Conservation (phyloP, 2,113 vertebrate genomes). For the Dicrurus megarhynchus region DNA sequence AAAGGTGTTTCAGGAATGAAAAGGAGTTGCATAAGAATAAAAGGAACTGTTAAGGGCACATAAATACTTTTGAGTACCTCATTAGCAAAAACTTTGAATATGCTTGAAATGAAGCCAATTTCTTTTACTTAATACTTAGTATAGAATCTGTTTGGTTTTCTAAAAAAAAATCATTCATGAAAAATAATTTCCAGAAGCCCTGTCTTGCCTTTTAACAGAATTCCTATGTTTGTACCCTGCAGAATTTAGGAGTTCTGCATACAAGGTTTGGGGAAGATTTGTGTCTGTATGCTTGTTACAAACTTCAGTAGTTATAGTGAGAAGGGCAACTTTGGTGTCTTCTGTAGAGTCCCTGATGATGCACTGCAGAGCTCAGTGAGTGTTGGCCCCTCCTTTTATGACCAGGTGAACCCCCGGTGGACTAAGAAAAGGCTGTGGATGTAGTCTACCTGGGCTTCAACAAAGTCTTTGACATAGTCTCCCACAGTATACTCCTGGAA, state of each 20-base stretch:
- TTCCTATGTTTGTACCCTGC: not conserved
- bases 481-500: not conserved
- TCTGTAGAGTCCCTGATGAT: not conserved
- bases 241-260: not conserved
- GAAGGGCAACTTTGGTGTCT: not conserved
- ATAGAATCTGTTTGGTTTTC: not conserved
- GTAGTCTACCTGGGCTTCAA: not conserved
- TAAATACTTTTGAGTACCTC: not conserved
- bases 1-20: not conserved
- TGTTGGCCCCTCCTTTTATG: not conserved
- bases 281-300: not conserved
- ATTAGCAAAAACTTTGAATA: not conserved
- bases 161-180: not conserved
- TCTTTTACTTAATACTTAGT: not conserved
- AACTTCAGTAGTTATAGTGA: not conserved
- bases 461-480: not conserved
- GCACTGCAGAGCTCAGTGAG: not conserved
- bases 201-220: not conserved
- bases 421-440: accelerated
- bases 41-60: not conserved
- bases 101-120: not conserved
- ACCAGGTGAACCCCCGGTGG: not conserved
- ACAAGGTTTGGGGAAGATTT: not conserved
- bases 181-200: not conserved
- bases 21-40: not conserved